A percentile compares a stretch with the other conserved stretches of the same genome.
Evolutionary conservation across 2,888 invertebrate species (phyloP).

Genomic region (Julus scanicus): DNA sequence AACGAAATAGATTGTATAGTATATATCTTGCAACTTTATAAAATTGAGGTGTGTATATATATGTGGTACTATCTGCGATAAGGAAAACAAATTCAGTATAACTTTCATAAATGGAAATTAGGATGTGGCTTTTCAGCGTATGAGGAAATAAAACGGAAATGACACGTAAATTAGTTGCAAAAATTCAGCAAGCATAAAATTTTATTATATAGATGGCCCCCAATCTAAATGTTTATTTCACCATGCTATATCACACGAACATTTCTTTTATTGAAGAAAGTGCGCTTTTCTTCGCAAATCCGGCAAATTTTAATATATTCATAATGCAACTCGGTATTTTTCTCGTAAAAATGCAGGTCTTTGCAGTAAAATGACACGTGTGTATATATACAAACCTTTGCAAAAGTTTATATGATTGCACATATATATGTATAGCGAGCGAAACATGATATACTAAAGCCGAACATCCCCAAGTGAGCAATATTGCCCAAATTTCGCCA

Average conservation of each 20-base stretch:
- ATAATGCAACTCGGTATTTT: not conserved
- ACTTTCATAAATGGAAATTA: not conserved
- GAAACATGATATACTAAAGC: not conserved
- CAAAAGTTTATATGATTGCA: not conserved
- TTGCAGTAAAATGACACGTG: not conserved
- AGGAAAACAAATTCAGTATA: not conserved
- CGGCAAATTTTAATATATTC: slow-evolving; percentile 11
- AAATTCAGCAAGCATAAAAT: not conserved
- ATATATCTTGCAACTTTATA: not conserved
- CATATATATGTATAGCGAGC: no score
- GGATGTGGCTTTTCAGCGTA: not conserved
- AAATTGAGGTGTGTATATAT: no score
- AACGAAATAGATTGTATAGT: no score
- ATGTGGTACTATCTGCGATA: not conserved
- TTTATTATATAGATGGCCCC: not conserved
- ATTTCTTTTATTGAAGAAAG: not conserved
- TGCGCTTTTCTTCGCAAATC: not conserved
- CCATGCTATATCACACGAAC: not conserved
- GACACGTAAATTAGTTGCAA: not conserved
- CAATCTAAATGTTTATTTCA: not conserved
- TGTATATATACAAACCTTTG: not conserved
- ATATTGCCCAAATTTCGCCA: slow-evolving; percentile 31
- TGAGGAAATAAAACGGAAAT: not conserved
- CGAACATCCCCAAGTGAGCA: slow-evolving; percentile 29
- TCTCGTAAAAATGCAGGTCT: slow-evolving; percentile 32